Conservation (phyloP, 2,113 vertebrate species). For the Brevimyrus niger region DNA sequence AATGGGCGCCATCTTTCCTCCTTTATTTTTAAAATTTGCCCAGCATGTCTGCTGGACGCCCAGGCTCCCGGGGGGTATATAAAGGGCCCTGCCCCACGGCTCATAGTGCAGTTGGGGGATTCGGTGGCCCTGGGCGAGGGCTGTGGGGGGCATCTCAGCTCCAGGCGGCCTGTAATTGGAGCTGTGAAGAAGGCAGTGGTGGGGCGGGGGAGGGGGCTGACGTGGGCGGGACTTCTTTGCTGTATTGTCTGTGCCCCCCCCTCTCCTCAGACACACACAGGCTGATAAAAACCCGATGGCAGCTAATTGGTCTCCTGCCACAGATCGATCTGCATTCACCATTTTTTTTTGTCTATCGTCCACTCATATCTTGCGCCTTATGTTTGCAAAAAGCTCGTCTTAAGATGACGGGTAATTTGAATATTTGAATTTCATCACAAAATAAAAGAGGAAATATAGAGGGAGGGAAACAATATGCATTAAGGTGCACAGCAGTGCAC, state of each 20-base stretch:
- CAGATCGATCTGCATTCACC: slow-evolving; percentile 58
- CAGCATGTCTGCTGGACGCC: not conserved
- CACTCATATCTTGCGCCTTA: not conserved
- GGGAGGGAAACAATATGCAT: not conserved
- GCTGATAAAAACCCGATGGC: slow-evolving; percentile 57
- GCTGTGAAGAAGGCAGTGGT: slow-evolving; percentile 60
- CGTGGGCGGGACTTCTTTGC: slow-evolving; percentile 57
- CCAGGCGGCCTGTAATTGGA: slow-evolving; percentile 68
- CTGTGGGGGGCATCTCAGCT: slow-evolving; percentile 60
- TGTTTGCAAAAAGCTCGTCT: not conserved
- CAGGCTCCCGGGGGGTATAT: slow-evolving; percentile 48
- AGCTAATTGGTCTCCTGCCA: slow-evolving; percentile 71
- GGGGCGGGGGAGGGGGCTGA: slow-evolving; percentile 37
- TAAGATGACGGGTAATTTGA: not conserved
- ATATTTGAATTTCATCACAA: not conserved
- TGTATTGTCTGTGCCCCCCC: slow-evolving; percentile 25
- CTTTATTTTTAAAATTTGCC: not conserved
- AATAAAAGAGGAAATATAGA: not conserved
- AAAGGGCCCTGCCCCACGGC: slow-evolving; percentile 60
- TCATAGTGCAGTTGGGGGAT: slow-evolving; percentile 70
- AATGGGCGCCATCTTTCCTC: not conserved
- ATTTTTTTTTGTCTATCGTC: slow-evolving; percentile 41
- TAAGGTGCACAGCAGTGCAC: not conserved
- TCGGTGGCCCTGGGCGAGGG: slow-evolving; percentile 68
- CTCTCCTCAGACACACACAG: slow-evolving; percentile 26